Conservation (phyloP, 2,797 vertebrate genomes). For the Chloroceryle amazona region DNA sequence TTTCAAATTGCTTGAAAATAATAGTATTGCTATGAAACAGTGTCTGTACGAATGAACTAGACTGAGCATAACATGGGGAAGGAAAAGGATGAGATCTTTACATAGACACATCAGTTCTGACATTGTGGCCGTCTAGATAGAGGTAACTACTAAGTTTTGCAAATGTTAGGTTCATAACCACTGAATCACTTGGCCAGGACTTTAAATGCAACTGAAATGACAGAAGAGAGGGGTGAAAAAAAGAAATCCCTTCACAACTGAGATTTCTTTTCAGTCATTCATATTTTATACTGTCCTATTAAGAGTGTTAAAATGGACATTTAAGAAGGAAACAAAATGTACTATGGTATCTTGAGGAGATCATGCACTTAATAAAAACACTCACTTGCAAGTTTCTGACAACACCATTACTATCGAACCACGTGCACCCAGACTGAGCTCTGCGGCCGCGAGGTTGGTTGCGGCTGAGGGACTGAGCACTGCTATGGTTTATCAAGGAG, state of each 20-base stretch:
- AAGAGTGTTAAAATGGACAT: neutral
- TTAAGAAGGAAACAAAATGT: neutral
- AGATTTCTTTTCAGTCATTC: neutral
- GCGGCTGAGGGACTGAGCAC: neutral
- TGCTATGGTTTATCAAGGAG: neutral
- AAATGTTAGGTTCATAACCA: neutral
- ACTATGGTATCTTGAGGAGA: neutral
- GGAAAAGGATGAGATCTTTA: neutral
- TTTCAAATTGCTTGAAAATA: neutral
- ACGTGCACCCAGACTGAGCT: neutral
- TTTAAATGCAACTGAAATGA: neutral
- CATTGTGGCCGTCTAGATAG: neutral
- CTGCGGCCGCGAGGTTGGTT: fast-evolving
- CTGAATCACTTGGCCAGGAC: neutral
- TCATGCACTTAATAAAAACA: neutral
- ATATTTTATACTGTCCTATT: neutral
- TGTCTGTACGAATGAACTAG: neutral
- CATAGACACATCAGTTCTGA: neutral
- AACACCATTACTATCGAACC: neutral
- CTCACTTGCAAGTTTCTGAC: neutral
- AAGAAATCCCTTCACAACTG: neutral
- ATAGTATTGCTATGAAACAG: neutral
- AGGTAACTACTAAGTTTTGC: neutral
- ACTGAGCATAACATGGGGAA: neutral
- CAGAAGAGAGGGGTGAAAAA: neutral